Evolutionary conservation across 1,140 invertebrate genomes (phyloP), one percentile per base, ranked within the genome.

Genomic region (Drosophila erecta): DNA sequence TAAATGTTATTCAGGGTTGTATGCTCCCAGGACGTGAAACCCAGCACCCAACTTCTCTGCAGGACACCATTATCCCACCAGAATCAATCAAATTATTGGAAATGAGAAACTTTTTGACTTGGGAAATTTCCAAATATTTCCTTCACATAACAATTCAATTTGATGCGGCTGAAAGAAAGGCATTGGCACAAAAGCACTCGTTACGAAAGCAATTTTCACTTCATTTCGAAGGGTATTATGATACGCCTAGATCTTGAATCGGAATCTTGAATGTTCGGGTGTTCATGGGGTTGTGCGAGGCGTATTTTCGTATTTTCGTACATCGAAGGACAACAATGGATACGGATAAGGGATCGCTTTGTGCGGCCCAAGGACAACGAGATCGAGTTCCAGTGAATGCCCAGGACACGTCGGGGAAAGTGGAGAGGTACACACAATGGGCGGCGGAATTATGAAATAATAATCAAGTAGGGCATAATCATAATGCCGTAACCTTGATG

Each of bases 401-500:
- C 81, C 72, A 79, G 58, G 71, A 78, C 83, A 77, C 71, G 64
- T 41, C 62, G 64, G 49, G 46, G 58, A 80, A 85, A 72, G 81
- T 80, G 77, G 77, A 76, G 71, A 59, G 24, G 24, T 4, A 4
- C 24, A 53, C 30, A 46, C 49, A 43, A 79, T 44, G 60, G 47
- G 54, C 55, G 58, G 55, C 58, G 17, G 64, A 70, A 83, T 86
- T 87, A 83, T 86, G 83, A 86, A 89, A 76, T 87, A 89, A 89
- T 83, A 86, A 83, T 87, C 79, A 87, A 76, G 75, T 83, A 67
- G 75, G 43, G 64, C 58, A 81, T 71, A 76, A 87, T 84, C 75
- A 84, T 76, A 79, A 78, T 81, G 79, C 58, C 79, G 70, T 86
- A 87, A 86, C 79, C 83, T 86, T 86, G 83, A 86, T 60, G 79